Conservation (phyloP, 2,113 vertebrate genomes). For the Nettapus auritus region DNA sequence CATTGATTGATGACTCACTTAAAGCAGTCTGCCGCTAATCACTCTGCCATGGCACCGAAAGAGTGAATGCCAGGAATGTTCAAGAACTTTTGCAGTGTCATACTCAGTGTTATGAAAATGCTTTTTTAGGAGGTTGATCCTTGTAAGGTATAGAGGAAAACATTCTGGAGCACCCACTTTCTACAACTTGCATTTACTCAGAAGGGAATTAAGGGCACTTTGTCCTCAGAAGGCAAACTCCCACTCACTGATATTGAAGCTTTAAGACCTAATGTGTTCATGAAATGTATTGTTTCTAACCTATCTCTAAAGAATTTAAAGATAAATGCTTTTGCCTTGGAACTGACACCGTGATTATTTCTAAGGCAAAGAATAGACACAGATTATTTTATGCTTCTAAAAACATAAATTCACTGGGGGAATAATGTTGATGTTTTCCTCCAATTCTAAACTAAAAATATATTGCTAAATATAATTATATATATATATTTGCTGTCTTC, state of each 20-base stretch:
- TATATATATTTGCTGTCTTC: background rate
- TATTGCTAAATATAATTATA: background rate
- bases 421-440: background rate
- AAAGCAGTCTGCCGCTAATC: conserved; percentile 16
- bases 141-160: background rate
- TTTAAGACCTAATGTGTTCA: background rate
- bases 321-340: background rate
- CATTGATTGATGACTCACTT: conserved; percentile 43
- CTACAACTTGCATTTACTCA: background rate
- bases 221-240: background rate
- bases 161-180: background rate
- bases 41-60: background rate
- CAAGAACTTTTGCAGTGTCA: background rate
- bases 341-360: background rate
- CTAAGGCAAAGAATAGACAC: background rate
- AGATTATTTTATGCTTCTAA: conserved; percentile 22
- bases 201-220: background rate
- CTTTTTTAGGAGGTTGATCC: background rate
- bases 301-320: conserved; percentile 6
- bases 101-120: background rate
- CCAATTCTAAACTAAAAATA: conserved; percentile 5
- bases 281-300: conserved; percentile 18
- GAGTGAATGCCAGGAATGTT: conserved; percentile 28
- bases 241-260: background rate
- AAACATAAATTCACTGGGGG: background rate